Percentiles rank a stretch among this genome's conserved stretches.
phyloP scores from a whole-genome alignment of 2,888 invertebrate species.

The Arge pagana region DNA sequence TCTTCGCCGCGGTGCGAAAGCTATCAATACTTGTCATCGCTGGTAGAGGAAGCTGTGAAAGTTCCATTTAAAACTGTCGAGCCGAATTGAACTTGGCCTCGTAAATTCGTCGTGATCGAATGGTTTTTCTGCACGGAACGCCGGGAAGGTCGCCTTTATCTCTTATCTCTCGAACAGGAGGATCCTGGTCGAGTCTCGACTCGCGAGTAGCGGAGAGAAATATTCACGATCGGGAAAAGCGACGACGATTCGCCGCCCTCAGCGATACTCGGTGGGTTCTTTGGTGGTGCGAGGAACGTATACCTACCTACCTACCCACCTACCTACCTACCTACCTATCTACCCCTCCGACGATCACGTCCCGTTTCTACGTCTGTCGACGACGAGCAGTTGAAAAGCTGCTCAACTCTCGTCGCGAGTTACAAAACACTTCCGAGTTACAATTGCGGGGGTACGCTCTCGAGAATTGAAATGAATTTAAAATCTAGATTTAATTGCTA shows the following conservation, averaged over 20 bases:
- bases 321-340: too few relatives aligned
- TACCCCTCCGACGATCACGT: too few relatives aligned
- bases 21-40: background rate
- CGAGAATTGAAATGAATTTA: constrained; percentile 16
- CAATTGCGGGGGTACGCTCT: constrained; percentile 1
- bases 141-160: background rate
- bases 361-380: too few relatives aligned
- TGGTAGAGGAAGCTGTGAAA: background rate
- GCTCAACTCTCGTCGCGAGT: constrained; percentile 8
- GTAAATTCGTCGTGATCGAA: constrained; percentile 10
- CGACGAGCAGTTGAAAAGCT: too few relatives aligned
- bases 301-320: too few relatives aligned
- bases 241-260: too few relatives aligned
- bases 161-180: background rate
- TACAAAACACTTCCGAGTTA: constrained; percentile 4
- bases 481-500: constrained; percentile 20
- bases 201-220: too few relatives aligned
- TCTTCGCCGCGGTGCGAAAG: background rate
- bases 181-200: too few relatives aligned
- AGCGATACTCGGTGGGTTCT: background rate
- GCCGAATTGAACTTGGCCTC: constrained; percentile 1
- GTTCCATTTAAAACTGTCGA: constrained; percentile 12
- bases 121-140: constrained; percentile 4
- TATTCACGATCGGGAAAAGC: too few relatives aligned
- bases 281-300: too few relatives aligned